Evolutionary conservation across 1,140 invertebrate genomes (phyloP).

Genomic region (Planococcus citri): DNA sequence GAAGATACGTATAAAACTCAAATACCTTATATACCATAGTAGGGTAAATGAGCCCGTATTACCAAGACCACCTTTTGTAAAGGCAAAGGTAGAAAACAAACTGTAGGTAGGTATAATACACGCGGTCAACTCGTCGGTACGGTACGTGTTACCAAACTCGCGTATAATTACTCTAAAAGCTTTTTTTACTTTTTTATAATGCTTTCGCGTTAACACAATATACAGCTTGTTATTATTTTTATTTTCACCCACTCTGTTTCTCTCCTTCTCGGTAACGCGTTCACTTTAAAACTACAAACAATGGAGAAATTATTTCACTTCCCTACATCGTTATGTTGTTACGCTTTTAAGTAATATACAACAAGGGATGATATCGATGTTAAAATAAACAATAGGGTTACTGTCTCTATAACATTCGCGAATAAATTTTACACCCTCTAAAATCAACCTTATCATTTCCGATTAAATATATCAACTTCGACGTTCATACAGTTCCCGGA

Average conservation of each 20-base stretch:
- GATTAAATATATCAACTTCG: slow-evolving; percentile 7
- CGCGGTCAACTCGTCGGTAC: neutral
- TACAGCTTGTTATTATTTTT: neutral
- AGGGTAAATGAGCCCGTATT: no score
- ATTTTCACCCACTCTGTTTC: neutral
- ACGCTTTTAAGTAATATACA: slow-evolving; percentile 1
- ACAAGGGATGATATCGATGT: slow-evolving; percentile 6
- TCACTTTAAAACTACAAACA: neutral
- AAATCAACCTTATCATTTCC: slow-evolving; percentile 7
- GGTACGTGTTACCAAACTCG: neutral
- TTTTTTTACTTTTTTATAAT: neutral
- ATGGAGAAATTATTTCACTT: neutral
- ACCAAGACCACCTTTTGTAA: no score
- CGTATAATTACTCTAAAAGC: neutral
- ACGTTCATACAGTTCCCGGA: neutral
- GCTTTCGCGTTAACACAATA: no score
- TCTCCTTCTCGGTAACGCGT: neutral
- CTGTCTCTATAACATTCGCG: neutral
- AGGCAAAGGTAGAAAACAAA: no score
- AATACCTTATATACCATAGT: no score
- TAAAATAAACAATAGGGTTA: slow-evolving; percentile 4
- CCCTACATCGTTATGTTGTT: slow-evolving; percentile 6
- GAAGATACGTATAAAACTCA: no score
- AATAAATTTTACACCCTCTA: slow-evolving; percentile 7
- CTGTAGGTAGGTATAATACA: no score